Conservation (phyloP, 2,113 vertebrate genomes). For the Ceuthmochares aereus region DNA sequence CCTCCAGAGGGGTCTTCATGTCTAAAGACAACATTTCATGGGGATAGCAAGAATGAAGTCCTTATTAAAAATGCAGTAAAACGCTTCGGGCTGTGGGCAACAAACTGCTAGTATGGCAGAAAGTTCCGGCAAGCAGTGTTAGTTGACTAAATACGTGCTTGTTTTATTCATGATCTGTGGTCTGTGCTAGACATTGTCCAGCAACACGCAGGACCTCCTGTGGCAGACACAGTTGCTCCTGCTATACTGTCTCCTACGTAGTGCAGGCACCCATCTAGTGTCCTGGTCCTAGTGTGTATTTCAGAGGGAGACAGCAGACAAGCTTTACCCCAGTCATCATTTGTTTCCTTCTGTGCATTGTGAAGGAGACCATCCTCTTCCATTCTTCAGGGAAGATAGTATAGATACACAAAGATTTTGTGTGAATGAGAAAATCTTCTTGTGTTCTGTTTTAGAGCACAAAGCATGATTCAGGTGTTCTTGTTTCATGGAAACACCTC, state of each 20-base stretch:
- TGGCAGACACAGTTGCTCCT: not conserved
- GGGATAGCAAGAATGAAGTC: not conserved
- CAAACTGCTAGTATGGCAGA: not conserved
- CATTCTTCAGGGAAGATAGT: not conserved
- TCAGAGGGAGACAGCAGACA: not conserved
- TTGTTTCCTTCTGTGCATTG: not conserved
- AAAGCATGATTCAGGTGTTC: not conserved
- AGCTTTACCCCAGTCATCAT: not conserved
- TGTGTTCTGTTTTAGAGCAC: not conserved
- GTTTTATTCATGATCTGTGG: not conserved
- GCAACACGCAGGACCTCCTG: not conserved
- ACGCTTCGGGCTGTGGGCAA: not conserved
- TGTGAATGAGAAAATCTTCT: not conserved
- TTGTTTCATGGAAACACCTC: not conserved
- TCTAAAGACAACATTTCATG: not conserved
- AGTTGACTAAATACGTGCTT: not conserved
- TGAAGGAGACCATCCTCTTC: accelerated
- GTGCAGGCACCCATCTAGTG: not conserved
- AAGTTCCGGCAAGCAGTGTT: not conserved
- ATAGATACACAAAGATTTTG: not conserved
- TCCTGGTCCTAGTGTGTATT: not conserved
- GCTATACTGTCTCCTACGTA: accelerated
- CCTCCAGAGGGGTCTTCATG: not conserved
- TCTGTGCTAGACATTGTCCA: not conserved
- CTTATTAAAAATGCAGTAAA: not conserved